Conservation (phyloP, 1,140 invertebrate genomes). For the Aphaenogaster rudis region DNA sequence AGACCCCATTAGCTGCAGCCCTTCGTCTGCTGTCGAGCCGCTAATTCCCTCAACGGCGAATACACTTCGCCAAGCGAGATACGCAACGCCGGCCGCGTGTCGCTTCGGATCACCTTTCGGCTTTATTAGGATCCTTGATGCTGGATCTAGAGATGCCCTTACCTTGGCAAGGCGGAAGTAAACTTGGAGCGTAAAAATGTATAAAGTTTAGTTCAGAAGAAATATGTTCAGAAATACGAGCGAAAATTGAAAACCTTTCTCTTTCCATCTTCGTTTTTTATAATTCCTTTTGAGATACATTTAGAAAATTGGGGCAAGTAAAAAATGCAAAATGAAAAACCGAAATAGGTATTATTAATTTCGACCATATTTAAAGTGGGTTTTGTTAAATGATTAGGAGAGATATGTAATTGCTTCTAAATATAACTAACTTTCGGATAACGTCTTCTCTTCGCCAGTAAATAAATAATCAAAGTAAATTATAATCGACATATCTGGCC, state of each 20-base stretch:
- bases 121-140: conserved; percentile 36
- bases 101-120: conserved; percentile 38
- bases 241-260: background rate
- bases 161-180: background rate
- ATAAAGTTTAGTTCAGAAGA: background rate
- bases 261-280: background rate
- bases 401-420: background rate
- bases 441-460: no score
- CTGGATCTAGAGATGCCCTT: conserved; percentile 8
- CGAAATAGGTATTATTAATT: background rate
- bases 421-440: background rate
- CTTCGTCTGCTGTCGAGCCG: conserved; percentile 73
- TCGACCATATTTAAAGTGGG: background rate
- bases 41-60: conserved; percentile 75
- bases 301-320: background rate
- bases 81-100: background rate
- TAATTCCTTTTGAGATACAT: background rate
- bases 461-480: no score
- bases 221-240: background rate
- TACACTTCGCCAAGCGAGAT: conserved; percentile 19
- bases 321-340: background rate
- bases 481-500: no score
- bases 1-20: conserved; percentile 81
- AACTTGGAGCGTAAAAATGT: background rate
- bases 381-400: background rate